Base-by-base conservation (phyloP, 2,113 vertebrate species). In the Micromys minutus region DNA sequence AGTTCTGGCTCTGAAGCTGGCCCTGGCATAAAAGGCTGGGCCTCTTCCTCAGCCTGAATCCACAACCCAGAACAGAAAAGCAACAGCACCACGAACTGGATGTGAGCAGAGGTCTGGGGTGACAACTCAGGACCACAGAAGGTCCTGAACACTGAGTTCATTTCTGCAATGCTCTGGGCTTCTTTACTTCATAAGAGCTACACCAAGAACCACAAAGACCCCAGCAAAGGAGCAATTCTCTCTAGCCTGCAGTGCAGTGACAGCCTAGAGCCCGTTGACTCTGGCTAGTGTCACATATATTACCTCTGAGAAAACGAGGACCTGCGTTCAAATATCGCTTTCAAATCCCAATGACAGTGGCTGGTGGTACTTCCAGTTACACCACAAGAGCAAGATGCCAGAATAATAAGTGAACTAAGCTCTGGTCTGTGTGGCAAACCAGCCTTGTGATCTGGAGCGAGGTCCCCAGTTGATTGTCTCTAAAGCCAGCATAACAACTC, bases 51-150 rank as follows among this genome's bases (percentile, higher is more conserved):
- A 36, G 86, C 72, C 97, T 67, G 90, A 96, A 95, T 94, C 94
- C 95, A 42, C 63, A 24, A 95, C 93, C 29, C 97, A 94, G 76
- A 39, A 86, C 96, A 95, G 97, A 84, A 89, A 97, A 95, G 63
- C 89, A 97, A 96, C 26, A 91, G 3, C 95, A 87, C 97, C 87
- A 47, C 93, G 94, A 96, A 95, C 89, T 97, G 96, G 93, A 94
- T 95, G 97, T 80, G 97, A 97, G 97, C 91, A 96, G 93, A 92
- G 92, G 96, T 96, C 97, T 91, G 95, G 96, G 74, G 97, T 26
- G 16, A n/a, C 87, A 86, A 97, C 94, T 94, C n/a, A 59, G 98
- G 93, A 91, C 87, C 93, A 76, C 94, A 90, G 84, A 83, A 93
- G 91, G 97, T 96, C 85, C 95, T 93, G 87, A 61, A 83, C n/a